Conservation (phyloP, 2,797 vertebrate genomes). For the Trichosurus vulpecula region DNA sequence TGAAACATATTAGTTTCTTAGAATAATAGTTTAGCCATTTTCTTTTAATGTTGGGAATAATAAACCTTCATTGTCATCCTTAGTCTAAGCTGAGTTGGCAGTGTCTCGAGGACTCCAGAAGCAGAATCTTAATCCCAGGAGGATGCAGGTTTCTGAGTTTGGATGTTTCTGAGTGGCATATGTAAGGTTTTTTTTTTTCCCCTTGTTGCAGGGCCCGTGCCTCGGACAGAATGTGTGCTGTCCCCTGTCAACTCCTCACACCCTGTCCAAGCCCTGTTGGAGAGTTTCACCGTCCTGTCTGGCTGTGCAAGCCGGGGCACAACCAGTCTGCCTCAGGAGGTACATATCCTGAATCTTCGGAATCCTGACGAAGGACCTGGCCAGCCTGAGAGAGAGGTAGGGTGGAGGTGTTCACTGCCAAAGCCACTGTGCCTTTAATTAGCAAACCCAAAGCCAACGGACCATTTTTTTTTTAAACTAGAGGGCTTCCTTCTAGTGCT, state of each 20-base stretch:
- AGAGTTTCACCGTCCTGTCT: conserved; percentile 92
- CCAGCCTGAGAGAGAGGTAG: conserved; percentile 84
- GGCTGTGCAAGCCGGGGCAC: conserved; percentile 97
- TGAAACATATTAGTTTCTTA: conserved; percentile 37
- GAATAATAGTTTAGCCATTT: conserved; percentile 35
- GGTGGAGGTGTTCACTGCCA: not conserved
- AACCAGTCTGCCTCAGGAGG: conserved; percentile 89
- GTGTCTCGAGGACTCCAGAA: not conserved
- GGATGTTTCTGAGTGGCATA: conserved; percentile 30
- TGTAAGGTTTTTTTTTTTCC: conserved; percentile 46
- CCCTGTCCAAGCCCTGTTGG: conserved; percentile 92
- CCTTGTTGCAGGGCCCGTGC: conserved; percentile 87
- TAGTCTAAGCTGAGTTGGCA: not conserved
- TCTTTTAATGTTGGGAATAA: conserved; percentile 37
- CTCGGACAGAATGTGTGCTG: conserved; percentile 89
- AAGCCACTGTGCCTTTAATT: not conserved
- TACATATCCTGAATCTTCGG: conserved; percentile 95
- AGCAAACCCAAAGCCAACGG: too few species aligned
- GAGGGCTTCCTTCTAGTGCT: not conserved
- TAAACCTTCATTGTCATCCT: not conserved
- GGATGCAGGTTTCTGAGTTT: not conserved
- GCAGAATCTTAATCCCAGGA: not conserved
- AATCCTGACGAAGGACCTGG: conserved; percentile 78
- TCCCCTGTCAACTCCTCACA: conserved; percentile 90
- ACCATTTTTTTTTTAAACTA: not conserved